phyloP scores from a whole-genome alignment of 2,797 vertebrate species.

The Propithecus deckenii region DNA sequence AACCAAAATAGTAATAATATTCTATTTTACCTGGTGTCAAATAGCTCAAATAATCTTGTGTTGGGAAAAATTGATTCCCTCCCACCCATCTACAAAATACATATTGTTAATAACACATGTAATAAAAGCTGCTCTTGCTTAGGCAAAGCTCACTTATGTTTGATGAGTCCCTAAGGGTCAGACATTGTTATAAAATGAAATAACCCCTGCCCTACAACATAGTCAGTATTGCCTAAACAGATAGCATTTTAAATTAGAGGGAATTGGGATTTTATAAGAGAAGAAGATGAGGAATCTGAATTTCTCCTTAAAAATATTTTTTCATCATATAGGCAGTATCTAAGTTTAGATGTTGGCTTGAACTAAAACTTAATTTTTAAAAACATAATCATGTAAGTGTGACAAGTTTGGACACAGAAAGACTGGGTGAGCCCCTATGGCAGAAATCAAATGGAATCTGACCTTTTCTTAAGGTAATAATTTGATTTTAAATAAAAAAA shows the following conservation, averaged over 20 bases:
- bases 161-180: not conserved
- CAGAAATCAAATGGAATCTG: not conserved
- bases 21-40: not conserved
- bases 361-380: slow-evolving; percentile 23
- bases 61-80: not conserved
- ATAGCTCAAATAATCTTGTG: not conserved
- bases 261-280: not conserved
- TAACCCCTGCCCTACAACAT: not conserved
- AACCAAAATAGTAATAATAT: not conserved
- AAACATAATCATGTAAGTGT: not conserved
- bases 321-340: not conserved
- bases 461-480: not conserved
- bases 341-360: not conserved
- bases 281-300: not conserved
- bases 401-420: not conserved
- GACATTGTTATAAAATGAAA: slow-evolving; percentile 11
- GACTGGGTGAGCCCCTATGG: not conserved
- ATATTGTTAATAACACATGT: not conserved
- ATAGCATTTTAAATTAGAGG: not conserved
- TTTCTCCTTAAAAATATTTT: not conserved
- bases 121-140: not conserved
- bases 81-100: not conserved
- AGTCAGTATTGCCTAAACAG: not conserved
- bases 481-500: not conserved
- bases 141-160: not conserved